phyloP scores from a whole-genome alignment of 2,113 vertebrate genomes.

The Hydropotes inermis region DNA sequence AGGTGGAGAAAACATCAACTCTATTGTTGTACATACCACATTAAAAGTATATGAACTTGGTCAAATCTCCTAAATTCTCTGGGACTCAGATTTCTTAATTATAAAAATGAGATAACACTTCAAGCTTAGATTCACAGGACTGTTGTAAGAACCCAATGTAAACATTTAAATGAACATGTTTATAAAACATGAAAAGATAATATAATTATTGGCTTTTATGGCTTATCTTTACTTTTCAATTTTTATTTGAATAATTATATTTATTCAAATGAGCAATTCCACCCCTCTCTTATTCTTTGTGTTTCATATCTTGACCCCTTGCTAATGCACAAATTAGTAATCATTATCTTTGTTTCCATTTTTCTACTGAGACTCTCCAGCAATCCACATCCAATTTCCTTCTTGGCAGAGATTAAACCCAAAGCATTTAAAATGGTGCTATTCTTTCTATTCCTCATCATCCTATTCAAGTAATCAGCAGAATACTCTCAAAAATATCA shows the following conservation, averaged over 20 bases:
- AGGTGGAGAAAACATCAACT: not conserved
- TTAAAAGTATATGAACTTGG: not conserved
- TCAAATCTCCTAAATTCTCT: not conserved
- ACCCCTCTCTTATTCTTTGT: not conserved
- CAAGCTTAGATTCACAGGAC: not conserved
- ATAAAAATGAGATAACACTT: not conserved
- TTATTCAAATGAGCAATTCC: not conserved
- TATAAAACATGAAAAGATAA: not conserved
- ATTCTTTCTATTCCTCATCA: not conserved
- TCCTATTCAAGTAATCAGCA: not conserved
- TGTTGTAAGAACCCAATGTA: not conserved
- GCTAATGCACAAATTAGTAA: not conserved
- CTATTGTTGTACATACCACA: not conserved
- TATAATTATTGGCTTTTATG: not conserved
- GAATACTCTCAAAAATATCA: not conserved
- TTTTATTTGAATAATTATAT: not conserved
- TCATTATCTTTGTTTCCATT: not conserved
- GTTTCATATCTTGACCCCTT: not conserved
- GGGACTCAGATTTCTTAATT: not conserved
- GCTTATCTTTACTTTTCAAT: not conserved
- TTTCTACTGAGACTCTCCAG: not conserved
- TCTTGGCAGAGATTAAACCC: not conserved
- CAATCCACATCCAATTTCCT: constrained; percentile 18
- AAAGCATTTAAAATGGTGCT: not conserved
- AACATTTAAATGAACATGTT: not conserved